Conservation (phyloP, 2,797 vertebrate species). For the Lagodon rhomboides region DNA sequence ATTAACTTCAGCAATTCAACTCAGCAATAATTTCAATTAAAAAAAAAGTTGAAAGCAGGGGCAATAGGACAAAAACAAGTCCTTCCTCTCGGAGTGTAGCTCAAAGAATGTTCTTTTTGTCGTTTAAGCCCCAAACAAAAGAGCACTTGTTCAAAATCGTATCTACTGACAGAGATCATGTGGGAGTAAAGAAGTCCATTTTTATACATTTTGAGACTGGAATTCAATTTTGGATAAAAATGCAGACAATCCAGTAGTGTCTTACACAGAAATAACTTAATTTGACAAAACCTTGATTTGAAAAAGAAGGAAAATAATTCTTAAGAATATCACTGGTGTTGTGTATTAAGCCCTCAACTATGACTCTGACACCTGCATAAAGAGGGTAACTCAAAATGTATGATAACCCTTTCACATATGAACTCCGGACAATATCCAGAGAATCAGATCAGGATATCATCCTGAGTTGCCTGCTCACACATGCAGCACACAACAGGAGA, state of each 20-base stretch:
- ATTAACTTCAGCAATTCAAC: background rate
- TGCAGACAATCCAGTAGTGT: background rate
- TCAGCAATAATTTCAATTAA: background rate
- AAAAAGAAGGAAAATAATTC: background rate
- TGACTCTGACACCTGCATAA: background rate
- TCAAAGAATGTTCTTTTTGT: conserved; percentile 31
- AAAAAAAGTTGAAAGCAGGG: background rate
- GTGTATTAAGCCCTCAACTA: background rate
- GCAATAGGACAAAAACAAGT: background rate
- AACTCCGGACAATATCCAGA: too few relatives aligned
- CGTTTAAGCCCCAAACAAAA: conserved; percentile 10
- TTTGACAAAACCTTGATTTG: conserved; percentile 1
- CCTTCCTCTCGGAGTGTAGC: background rate
- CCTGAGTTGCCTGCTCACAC: too few relatives aligned
- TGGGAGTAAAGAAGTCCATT: conserved; percentile 11
- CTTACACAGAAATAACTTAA: background rate
- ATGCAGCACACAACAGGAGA: too few relatives aligned
- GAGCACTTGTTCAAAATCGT: conserved; percentile 13
- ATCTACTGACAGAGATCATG: conserved; percentile 8
- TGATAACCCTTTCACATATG: too few relatives aligned
- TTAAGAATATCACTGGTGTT: background rate
- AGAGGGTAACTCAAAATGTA: background rate
- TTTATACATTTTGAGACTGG: background rate
- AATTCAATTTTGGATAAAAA: background rate
- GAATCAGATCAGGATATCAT: too few relatives aligned